Evolutionary conservation across 2,113 vertebrate genomes (phyloP), one percentile per base, ranked within the genome.

Genomic region (Apteryx owenii): DNA sequence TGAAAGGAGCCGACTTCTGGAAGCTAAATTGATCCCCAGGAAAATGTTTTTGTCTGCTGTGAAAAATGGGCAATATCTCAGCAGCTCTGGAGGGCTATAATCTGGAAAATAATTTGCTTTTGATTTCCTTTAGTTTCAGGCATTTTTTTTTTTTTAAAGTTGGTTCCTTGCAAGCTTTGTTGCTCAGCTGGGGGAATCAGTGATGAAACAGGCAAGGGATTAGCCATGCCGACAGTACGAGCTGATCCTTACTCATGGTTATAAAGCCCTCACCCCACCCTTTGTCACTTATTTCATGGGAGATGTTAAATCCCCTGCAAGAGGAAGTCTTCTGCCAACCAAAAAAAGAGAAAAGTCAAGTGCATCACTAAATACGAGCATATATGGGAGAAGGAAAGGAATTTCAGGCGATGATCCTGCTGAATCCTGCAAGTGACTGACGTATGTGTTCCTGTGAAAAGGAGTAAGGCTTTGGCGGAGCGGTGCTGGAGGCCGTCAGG

Each of bases 1-100:
- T 99, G 99, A 99, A 98, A 98, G 98, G 98, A 98, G 99, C 98
- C 98, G 99, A 99, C 99, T 99, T 98, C 98, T 97, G 73, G 95
- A 98, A 98, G 98, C 98, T 98, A 98, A 99, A 99, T 99, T 99
- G 99, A 99, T 99, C 99, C 99, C 98, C 98, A 97, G 95, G 99
- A 99, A 99, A 99, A 99, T 99, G 99, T 99, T 99, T 99, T 99
- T 99, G 99, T 99, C 99, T 99, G 99, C 98, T 98, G 98, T 99
- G 99, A 99, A 99, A 99, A 99, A 99, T 99, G 99, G 99, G 97
- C 98, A 86, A 98, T 98, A 98, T 98, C 98, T 98, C 98, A 97
- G 98, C 97, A 70, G 98, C 98, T 96, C 98, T 97, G 90, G 86
- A 93, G 97, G 88, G 96, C 98, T 96, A 96, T 98, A 97, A 98